Evolutionary conservation across 1,140 invertebrate genomes (phyloP), one percentile per base, ranked within the genome.

Genomic region (Leptopilina clavipes): DNA sequence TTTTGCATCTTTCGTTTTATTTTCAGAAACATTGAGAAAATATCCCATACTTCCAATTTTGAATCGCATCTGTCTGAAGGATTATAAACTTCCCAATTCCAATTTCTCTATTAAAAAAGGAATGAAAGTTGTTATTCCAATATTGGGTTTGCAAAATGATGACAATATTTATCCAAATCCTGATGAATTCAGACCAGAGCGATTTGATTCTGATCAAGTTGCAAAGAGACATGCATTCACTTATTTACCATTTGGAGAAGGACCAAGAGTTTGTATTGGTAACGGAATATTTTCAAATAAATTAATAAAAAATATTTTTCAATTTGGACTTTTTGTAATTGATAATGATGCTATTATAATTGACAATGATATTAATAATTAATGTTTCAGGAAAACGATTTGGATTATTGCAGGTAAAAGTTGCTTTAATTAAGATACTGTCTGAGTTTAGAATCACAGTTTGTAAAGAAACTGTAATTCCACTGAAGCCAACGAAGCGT

Each of bases 21-120:
- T 56, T 56, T 19, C 17, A 59, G 54, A 59, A 25, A 59, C 54
- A 22, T 22, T 59, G 54, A 59, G 54, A 22, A 59, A 59, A 7
- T 59, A 59, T 59, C 54, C 54, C 1, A 59, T 59, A 11, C 54
- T 59, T 59, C 54, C 54, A 19, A 19, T 59, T 59, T 12, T 59
- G 19, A 59, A 59, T 12, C 54, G 54, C 5, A 22, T 59, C 19
- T 59, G 54, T 18, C 5, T 59, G 10, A 59, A 59, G 5, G 54
- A 59, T 18, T 59, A 59, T 19, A 22, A 59, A 22, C 8, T 59
- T 59, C 54, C 54, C 9, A 59, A 59, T 59, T 59, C 54, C 1
- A 59, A 59, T 59, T 22, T 59, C 8, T 12, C 1, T 25, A 59
- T 59, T 19, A 19, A 19, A 59, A 59, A 59, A 5, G 54, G 54